Percentiles rank a stretch among this genome's conserved stretches.
phyloP scores from a whole-genome alignment of 2,888 invertebrate genomes.

The Bugula neritina region DNA sequence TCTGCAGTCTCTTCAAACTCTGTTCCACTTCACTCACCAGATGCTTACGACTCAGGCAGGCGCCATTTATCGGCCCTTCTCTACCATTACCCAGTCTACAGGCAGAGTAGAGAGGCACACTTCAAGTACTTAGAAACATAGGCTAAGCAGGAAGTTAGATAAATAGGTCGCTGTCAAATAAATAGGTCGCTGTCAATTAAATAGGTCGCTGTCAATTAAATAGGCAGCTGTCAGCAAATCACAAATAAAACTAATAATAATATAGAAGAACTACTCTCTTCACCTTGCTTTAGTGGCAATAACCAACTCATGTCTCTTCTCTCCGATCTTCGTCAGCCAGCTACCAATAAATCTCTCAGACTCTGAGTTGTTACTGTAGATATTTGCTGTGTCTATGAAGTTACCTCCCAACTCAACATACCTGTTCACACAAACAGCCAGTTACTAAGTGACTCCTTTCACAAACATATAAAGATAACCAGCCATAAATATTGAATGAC shows the following conservation, averaged over 20 bases:
- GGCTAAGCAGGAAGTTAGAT: too few relatives aligned
- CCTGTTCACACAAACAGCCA: neutral
- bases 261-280: neutral
- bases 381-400: constrained; percentile 55
- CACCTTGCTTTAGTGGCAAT: neutral
- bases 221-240: too few relatives aligned
- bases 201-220: too few relatives aligned
- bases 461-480: too few relatives aligned
- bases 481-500: too few relatives aligned
- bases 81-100: neutral
- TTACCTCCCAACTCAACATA: neutral
- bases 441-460: neutral
- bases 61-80: constrained; percentile 29
- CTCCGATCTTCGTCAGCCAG: neutral
- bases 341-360: neutral
- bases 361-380: neutral
- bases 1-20: constrained; percentile 38
- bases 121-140: too few relatives aligned
- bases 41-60: constrained; percentile 38
- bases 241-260: too few relatives aligned
- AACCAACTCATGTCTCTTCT: constrained; percentile 1
- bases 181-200: too few relatives aligned
- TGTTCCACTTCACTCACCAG: constrained; percentile 37
- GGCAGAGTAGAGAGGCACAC: too few relatives aligned
- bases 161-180: too few relatives aligned